Evolutionary conservation across 2,888 invertebrate species (phyloP).

Genomic region (Cheilosia soror): DNA sequence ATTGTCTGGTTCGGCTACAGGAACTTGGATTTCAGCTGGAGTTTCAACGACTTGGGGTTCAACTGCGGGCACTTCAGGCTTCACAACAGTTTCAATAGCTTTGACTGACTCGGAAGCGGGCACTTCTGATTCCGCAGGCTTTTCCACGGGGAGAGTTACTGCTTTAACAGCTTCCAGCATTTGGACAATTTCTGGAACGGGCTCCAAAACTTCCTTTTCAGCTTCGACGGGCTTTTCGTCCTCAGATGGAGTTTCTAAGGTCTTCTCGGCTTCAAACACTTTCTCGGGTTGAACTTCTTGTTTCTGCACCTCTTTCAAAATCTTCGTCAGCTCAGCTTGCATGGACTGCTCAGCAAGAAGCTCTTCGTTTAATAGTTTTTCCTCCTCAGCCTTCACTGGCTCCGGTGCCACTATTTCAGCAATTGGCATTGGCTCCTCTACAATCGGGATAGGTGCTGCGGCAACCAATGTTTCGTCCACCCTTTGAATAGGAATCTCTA

Average conservation of each 20-base stretch:
- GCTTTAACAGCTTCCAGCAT: conserved; percentile 33
- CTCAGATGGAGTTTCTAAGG: background rate
- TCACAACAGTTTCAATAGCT: background rate
- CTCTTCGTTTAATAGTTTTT: conserved; percentile 7
- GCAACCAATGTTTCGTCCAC: conserved; percentile 35
- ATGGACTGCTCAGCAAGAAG: conserved; percentile 2
- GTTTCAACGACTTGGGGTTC: conserved; percentile 4
- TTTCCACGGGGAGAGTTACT: conserved; percentile 26
- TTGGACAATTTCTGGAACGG: conserved; percentile 37
- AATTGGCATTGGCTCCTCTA: conserved; percentile 24
- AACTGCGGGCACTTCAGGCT: background rate
- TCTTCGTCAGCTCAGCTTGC: conserved; percentile 35
- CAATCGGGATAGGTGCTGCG: background rate
- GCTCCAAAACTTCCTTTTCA: conserved; percentile 30
- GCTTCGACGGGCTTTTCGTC: conserved; percentile 21
- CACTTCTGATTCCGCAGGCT: conserved; percentile 28
- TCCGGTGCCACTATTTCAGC: background rate
- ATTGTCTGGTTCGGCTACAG: background rate
- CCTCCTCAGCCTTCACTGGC: conserved; percentile 15
- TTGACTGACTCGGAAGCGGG: conserved; percentile 31
- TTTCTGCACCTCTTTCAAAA: background rate
- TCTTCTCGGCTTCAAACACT: background rate
- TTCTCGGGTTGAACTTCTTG: conserved; percentile 2
- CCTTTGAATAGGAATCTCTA: conserved; percentile 62
- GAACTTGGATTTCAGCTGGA: conserved; percentile 4